Percentiles rank a stretch among this genome's conserved stretches.
phyloP scores from a whole-genome alignment of 2,113 vertebrate species.

The Strix aluco region DNA sequence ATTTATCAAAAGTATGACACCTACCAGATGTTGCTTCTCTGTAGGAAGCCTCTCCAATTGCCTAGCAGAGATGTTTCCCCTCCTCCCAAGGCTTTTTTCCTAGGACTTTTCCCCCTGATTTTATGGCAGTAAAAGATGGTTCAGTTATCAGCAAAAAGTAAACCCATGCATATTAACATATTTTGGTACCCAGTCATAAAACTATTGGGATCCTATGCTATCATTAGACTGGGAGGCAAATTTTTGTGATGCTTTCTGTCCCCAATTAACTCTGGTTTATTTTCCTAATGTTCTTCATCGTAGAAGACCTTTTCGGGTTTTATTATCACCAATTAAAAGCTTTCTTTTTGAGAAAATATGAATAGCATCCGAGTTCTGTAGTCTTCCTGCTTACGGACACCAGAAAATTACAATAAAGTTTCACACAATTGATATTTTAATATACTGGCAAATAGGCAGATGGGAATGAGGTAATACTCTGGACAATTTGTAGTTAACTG shows the following conservation, averaged over 20 bases:
- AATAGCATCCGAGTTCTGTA: not conserved
- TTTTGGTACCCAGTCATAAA: not conserved
- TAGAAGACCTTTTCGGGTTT: not conserved
- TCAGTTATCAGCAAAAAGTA: not conserved
- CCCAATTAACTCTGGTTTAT: not conserved
- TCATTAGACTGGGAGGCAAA: not conserved
- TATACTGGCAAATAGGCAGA: not conserved
- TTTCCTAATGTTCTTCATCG: not conserved
- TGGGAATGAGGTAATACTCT: not conserved
- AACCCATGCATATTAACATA: not conserved
- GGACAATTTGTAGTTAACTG: not conserved
- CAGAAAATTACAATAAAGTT: not conserved
- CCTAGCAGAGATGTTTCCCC: not conserved
- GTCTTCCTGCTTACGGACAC: not conserved
- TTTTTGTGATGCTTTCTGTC: not conserved
- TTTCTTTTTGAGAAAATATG: not conserved
- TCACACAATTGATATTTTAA: not conserved
- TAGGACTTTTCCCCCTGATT: not conserved
- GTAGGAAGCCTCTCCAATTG: not conserved
- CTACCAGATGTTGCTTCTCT: not conserved
- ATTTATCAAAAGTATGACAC: not conserved
- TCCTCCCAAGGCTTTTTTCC: not conserved
- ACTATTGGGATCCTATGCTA: not conserved
- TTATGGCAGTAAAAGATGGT: not conserved
- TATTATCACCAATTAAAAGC: not conserved